Conservation (phyloP, 2,888 invertebrate genomes). For the Allacma fusca region DNA sequence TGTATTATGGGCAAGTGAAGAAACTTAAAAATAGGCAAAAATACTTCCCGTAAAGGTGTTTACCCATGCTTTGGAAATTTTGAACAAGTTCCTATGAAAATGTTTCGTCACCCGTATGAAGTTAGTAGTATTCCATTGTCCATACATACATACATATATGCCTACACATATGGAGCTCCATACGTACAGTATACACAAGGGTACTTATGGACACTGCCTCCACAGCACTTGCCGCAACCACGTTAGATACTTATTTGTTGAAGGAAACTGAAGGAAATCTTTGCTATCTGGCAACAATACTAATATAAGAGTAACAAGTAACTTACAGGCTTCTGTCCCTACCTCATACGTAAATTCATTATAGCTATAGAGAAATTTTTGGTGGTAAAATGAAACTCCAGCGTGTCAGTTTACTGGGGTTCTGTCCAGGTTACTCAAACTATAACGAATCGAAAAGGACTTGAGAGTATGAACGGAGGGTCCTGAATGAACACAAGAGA, state of each 20-base stretch:
- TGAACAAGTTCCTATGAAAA: not conserved
- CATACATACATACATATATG: too few species aligned
- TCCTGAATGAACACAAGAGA: not conserved
- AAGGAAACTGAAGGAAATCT: not conserved
- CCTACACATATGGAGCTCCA: not conserved
- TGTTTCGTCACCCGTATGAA: not conserved
- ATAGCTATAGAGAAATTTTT: not conserved
- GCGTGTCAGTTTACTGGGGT: conserved; percentile 25
- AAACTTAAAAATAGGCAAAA: not conserved
- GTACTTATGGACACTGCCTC: not conserved
- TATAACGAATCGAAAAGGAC: not conserved
- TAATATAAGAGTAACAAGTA: too few species aligned
- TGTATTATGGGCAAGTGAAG: not conserved
- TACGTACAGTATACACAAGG: not conserved
- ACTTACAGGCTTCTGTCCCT: too few species aligned
- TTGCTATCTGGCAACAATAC: not conserved
- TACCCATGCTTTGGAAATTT: not conserved
- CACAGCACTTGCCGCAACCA: not conserved
- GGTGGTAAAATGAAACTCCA: conserved; percentile 19
- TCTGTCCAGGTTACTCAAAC: conserved; percentile 22
- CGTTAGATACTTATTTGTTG: not conserved
- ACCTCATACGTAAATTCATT: too few species aligned
- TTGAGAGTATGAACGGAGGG: not conserved
- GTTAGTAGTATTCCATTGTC: not conserved
- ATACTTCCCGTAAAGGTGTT: conserved; percentile 7